A percentile compares a stretch with the other conserved stretches of the same genome.
phyloP scores from a whole-genome alignment of 2,888 invertebrate genomes.

The Dasypolia templi region DNA sequence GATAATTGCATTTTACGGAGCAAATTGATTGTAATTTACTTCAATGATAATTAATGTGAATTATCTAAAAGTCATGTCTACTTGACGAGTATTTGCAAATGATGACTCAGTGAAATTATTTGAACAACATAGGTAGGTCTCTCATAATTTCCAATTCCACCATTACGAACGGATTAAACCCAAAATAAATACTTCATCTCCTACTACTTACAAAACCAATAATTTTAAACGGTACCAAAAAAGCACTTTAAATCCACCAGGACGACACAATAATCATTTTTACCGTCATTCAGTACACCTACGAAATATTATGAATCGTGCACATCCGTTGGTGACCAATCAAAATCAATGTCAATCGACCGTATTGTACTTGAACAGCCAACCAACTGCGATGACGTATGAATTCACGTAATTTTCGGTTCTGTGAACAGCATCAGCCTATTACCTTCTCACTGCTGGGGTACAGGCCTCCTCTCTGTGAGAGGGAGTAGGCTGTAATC shows the following conservation, averaged over 20 bases:
- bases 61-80: neutral
- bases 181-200: neutral
- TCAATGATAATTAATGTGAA: neutral
- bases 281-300: conserved; percentile 15
- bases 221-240: neutral
- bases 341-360: conserved; percentile 56
- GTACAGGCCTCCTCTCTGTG: too few species aligned
- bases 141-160: neutral
- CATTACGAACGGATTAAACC: neutral
- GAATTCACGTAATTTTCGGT: conserved; percentile 33
- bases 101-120: neutral
- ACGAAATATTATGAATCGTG: conserved; percentile 50
- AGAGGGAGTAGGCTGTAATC: too few species aligned
- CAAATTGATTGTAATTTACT: neutral
- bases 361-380: conserved; percentile 58
- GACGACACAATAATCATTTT: conserved; percentile 29
- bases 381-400: conserved; percentile 21
- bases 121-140: too few species aligned
- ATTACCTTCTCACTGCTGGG: too few species aligned
- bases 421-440: conserved; percentile 50
- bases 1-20: neutral
- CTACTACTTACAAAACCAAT: neutral
- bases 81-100: neutral
- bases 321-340: conserved; percentile 57
- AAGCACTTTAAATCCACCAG: conserved; percentile 10